Percentiles rank a stretch among this genome's conserved stretches.
Conservation (phyloP, 2,113 vertebrate genomes). For the Lota lota region DNA sequence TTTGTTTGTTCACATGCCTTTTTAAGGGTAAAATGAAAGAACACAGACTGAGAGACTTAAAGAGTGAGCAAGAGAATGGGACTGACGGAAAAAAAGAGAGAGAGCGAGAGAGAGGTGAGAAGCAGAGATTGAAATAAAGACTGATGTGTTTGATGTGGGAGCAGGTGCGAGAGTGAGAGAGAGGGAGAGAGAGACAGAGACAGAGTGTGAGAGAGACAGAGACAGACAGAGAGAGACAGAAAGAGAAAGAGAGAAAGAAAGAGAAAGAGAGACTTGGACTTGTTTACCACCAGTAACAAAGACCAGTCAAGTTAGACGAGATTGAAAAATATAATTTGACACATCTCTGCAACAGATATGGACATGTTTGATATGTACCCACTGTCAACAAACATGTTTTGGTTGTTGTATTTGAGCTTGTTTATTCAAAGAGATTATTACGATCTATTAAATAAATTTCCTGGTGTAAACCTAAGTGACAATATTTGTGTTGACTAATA, state of each 20-base stretch:
- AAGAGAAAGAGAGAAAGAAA: background rate
- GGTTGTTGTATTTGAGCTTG: too few species aligned
- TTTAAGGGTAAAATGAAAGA: background rate
- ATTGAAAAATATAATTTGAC: too few species aligned
- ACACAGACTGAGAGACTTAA: background rate
- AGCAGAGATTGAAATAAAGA: background rate
- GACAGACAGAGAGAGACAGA: background rate
- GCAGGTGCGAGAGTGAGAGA: background rate
- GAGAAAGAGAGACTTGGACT: background rate
- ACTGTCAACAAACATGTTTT: too few species aligned
- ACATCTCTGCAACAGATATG: too few species aligned
- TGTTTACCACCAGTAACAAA: constrained; percentile 4
- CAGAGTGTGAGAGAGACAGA: background rate
- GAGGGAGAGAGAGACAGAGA: background rate
- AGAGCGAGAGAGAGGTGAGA: background rate
- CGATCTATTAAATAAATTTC: too few species aligned
- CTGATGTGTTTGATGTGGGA: background rate
- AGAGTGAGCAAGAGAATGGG: background rate
- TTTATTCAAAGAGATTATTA: too few species aligned
- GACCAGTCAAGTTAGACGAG: too few species aligned
- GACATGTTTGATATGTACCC: too few species aligned
- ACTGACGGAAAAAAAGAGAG: background rate
- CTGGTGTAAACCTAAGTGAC: too few species aligned
- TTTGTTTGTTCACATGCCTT: background rate
- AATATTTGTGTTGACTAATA: too few species aligned